Conservation (phyloP, 2,113 vertebrate species). For the Ahaetulla prasina region DNA sequence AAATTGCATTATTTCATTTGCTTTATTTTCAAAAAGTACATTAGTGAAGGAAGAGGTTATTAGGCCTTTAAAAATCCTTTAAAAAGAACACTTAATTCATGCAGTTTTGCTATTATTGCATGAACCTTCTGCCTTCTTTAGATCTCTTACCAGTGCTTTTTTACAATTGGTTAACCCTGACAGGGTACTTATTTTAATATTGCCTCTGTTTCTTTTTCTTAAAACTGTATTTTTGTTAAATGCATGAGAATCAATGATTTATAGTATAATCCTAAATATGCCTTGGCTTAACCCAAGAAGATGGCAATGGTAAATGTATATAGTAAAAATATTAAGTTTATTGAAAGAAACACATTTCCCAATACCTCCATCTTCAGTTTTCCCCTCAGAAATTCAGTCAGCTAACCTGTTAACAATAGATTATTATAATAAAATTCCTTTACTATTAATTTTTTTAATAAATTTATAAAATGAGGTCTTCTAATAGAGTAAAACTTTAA, state of each 20-base stretch:
- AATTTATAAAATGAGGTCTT: constrained; percentile 35
- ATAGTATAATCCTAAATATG: neutral
- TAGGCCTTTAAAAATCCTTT: neutral
- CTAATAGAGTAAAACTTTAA: constrained; percentile 39
- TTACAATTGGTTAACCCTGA: neutral
- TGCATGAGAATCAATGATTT: constrained; percentile 17
- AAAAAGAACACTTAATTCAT: neutral
- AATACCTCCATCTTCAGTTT: neutral
- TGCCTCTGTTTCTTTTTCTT: neutral
- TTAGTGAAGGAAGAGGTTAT: neutral
- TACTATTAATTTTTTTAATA: constrained; percentile 24
- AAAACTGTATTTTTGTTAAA: neutral
- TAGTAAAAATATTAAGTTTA: neutral
- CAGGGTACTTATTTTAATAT: neutral
- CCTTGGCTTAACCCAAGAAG: neutral
- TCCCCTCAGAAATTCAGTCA: constrained; percentile 13
- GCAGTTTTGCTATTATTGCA: neutral
- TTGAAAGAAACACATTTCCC: neutral
- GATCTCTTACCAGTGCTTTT: neutral
- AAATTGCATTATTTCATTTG: neutral
- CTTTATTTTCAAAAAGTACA: neutral
- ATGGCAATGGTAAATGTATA: neutral
- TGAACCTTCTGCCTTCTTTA: neutral
- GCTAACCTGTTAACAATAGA: constrained; percentile 19
- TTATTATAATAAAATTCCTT: neutral